A percentile compares a stretch with the other conserved stretches of the same genome.
phyloP scores from a whole-genome alignment of 64 coral and sea anemone species.

The Exaiptasia diaphana region DNA sequence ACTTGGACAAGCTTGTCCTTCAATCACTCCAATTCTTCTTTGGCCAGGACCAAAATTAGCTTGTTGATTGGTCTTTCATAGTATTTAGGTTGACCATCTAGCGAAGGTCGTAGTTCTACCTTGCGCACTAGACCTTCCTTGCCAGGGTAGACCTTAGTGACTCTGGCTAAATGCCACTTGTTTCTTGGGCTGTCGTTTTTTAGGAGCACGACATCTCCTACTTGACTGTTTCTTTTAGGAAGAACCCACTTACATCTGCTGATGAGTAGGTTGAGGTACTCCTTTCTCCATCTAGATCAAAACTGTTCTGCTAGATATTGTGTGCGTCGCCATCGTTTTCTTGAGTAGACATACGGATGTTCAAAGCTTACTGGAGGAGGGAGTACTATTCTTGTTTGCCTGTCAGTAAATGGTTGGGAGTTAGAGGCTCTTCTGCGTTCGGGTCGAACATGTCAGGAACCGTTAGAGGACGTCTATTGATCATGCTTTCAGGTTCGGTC shows the following conservation, averaged over 20 bases:
- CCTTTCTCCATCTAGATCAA: constrained; percentile 8
- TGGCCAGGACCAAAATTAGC: constrained; percentile 32
- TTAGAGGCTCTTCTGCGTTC: background rate
- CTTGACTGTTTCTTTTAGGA: background rate
- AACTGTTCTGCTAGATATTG: constrained; percentile 20
- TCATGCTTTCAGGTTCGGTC: background rate
- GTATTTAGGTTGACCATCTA: constrained; percentile 33
- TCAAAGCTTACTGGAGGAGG: constrained; percentile 23
- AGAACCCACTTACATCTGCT: constrained; percentile 12
- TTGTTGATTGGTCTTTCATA: constrained; percentile 45
- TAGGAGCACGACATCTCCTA: constrained; percentile 24
- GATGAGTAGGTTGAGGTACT: constrained; percentile 4
- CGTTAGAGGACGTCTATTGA: constrained; percentile 1
- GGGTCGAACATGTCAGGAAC: background rate
- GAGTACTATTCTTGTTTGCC: background rate
- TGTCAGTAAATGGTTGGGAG: background rate
- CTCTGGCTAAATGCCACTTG: constrained; percentile 34
- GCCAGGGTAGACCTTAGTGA: constrained; percentile 21
- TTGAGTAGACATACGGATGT: constrained; percentile 7
- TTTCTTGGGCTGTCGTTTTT: constrained; percentile 8
- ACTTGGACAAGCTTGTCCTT: no score
- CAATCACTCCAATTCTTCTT: constrained; percentile 31
- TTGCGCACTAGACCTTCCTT: constrained; percentile 36
- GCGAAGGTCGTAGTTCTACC: constrained; percentile 15
- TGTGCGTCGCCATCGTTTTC: background rate